These are phyloP conservation scores for Turritopsis dohrnii DNA, from an alignment of 30 jellyfish, hydroid and myxozoan genomes.

Conservation along the genomic window DNA sequence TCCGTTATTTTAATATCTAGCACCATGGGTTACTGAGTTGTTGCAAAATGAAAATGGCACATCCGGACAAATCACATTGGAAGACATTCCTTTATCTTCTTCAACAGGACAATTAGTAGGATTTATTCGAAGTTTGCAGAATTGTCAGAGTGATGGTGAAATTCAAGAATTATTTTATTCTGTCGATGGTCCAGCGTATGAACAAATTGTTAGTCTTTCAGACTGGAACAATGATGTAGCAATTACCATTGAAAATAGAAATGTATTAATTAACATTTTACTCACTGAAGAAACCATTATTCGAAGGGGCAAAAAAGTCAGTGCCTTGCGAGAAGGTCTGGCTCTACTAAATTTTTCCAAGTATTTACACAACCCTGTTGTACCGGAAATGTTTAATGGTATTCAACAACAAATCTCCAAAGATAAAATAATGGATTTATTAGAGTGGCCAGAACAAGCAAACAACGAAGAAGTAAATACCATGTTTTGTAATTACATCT, in stretches of 20 bases:
- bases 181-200: conserved; percentile 51
- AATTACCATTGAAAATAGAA: conserved; percentile 21
- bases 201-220: conserved; percentile 33
- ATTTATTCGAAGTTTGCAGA: background rate
- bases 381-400: conserved; percentile 23
- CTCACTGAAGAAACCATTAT: conserved; percentile 21
- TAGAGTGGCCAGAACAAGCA: background rate
- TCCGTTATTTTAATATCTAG: conserved; percentile 26
- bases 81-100: background rate
- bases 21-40: conserved; percentile 20
- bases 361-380: conserved; percentile 28
- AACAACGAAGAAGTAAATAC: background rate
- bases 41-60: conserved; percentile 1
- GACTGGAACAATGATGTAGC: conserved; percentile 31
- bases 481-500: conserved; percentile 14
- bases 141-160: conserved; percentile 23
- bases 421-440: background rate
- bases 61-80: background rate
- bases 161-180: conserved; percentile 30
- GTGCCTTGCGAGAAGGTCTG: conserved; percentile 42
- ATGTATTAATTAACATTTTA: conserved; percentile 2
- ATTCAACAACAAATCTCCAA: background rate
- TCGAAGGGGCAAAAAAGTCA: conserved; percentile 29
- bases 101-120: background rate
- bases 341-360: conserved; percentile 14